These are phyloP conservation scores for Panthera tigris DNA, from an alignment of 2,113 vertebrate species.

Conservation along the genomic window DNA sequence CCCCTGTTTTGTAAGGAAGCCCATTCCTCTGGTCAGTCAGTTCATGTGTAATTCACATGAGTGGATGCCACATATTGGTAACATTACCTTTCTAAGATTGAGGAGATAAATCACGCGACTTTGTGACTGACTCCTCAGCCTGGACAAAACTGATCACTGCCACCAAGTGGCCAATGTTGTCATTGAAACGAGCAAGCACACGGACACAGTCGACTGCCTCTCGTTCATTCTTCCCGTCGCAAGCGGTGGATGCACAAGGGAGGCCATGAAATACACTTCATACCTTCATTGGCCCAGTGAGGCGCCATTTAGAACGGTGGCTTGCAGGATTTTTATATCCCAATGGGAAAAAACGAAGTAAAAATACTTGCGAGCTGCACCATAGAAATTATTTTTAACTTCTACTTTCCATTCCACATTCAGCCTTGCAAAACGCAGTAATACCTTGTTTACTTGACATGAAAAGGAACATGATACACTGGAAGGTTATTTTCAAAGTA, in stretches of 20 bases:
- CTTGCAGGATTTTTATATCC: not conserved
- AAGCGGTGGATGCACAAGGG: not conserved
- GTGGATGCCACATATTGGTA: not conserved
- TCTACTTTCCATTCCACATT: not conserved
- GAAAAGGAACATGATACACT: not conserved
- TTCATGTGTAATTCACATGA: not conserved
- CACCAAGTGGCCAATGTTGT: conserved; percentile 60
- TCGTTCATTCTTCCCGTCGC: not conserved
- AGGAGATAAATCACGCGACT: not conserved
- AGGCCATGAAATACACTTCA: not conserved
- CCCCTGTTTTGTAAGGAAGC: not conserved
- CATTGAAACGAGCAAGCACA: rapidly evolving
- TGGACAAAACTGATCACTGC: conserved; percentile 34
- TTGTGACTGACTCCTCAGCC: not conserved
- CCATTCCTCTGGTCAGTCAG: not conserved
- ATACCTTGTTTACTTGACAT: not conserved
- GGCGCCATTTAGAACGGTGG: not conserved
- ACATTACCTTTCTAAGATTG: not conserved
- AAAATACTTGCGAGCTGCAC: not conserved
- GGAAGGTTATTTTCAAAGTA: conserved; percentile 7
- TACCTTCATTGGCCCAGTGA: not conserved
- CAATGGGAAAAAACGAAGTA: not conserved
- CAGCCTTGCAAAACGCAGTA: not conserved
- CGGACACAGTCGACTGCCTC: rapidly evolving
- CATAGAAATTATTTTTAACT: not conserved